phyloP scores from a whole-genome alignment of 1,140 invertebrate genomes.

The Lepidostoma basale region DNA sequence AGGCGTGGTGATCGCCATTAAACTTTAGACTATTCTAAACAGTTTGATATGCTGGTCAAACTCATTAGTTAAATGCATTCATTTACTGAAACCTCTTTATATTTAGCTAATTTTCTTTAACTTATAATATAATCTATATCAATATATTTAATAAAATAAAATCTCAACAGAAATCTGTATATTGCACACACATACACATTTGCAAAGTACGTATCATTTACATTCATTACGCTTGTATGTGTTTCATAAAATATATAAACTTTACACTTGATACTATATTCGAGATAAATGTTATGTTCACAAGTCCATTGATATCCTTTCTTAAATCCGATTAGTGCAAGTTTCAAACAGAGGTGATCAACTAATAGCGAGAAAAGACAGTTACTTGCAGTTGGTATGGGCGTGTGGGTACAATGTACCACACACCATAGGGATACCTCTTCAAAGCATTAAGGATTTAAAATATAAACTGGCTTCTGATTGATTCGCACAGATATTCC shows the following conservation, averaged over 20 bases:
- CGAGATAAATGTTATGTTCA: conserved; percentile 4
- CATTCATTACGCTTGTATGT: conserved; percentile 34
- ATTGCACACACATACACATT: conserved; percentile 44
- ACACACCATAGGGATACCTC: no score
- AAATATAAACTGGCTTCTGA: no score
- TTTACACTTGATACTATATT: conserved; percentile 23
- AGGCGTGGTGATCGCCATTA: conserved; percentile 32
- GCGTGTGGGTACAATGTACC: no score
- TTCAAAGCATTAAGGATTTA: no score
- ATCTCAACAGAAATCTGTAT: conserved; percentile 43
- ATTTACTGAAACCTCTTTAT: conserved; percentile 27
- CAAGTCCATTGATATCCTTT: conserved; percentile 9
- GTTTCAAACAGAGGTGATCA: conserved; percentile 25
- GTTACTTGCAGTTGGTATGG: background rate
- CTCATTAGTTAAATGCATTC: conserved; percentile 22
- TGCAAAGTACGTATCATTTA: conserved; percentile 38
- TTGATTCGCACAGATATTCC: no score
- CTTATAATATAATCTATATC: conserved; percentile 29
- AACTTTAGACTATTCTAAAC: conserved; percentile 34
- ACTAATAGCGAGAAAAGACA: conserved; percentile 22
- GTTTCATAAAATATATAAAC: conserved; percentile 41
- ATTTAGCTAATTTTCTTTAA: background rate
- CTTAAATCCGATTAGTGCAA: conserved; percentile 6
- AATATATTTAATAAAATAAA: conserved; percentile 44
- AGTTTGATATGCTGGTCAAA: conserved; percentile 36